Conservation (phyloP, 2,797 vertebrate genomes). For the Enteromius unitaeniatus region DNA sequence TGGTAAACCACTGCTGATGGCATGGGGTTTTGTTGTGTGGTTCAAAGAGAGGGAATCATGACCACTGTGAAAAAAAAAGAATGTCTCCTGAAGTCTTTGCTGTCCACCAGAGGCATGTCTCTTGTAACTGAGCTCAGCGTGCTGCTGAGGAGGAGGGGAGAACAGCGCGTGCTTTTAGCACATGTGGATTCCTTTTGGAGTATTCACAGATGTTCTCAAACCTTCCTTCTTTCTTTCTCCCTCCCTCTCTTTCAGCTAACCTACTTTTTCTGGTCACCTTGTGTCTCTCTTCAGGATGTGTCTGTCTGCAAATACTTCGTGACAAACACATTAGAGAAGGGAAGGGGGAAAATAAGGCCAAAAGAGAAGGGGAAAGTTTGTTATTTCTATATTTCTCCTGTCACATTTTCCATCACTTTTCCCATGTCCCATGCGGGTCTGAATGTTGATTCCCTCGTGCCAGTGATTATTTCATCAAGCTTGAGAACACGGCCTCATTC, state of each 20-base stretch:
- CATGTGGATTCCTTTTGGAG: constrained; percentile 62
- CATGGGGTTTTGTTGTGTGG: constrained; percentile 1
- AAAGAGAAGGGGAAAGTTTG: constrained; percentile 19
- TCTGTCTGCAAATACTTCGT: neutral
- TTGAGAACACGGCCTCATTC: constrained; percentile 39
- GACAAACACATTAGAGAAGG: constrained; percentile 28
- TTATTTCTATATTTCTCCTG: constrained; percentile 39
- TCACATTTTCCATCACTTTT: constrained; percentile 57
- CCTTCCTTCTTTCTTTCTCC: constrained; percentile 26
- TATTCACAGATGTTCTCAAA: constrained; percentile 63
- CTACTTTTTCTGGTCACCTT: constrained; percentile 59
- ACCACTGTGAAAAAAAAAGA: neutral
- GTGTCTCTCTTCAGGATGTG: constrained; percentile 34
- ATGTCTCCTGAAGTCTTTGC: constrained; percentile 20
- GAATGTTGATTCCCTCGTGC: constrained; percentile 38
- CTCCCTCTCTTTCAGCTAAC: constrained; percentile 55
- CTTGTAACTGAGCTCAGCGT: constrained; percentile 10
- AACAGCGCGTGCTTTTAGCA: constrained; percentile 78
- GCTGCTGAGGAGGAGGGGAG: constrained; percentile 51
- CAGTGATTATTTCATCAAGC: constrained; percentile 44
- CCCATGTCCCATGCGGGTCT: neutral
- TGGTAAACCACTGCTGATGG: constrained; percentile 24
- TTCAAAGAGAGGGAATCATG: constrained; percentile 31
- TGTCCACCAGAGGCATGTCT: constrained; percentile 5
- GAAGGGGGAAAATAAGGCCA: constrained; percentile 7